These are phyloP conservation scores for Eurosta solidaginis DNA, from an alignment of 1,140 invertebrate genomes.

Conservation along the genomic window DNA sequence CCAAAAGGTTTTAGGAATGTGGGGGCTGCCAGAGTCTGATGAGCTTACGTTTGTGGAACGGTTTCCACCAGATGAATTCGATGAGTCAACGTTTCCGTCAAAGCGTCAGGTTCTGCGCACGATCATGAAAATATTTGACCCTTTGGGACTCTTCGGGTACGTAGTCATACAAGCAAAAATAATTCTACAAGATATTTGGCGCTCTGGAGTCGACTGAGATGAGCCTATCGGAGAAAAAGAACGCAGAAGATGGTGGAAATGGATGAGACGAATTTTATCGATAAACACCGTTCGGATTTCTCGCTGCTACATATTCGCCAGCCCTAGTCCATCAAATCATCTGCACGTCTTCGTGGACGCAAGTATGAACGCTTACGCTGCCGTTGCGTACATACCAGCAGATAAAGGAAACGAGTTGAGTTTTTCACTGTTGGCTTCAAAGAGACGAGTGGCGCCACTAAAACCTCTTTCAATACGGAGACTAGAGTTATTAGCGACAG, in stretches of 20 bases:
- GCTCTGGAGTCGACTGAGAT: neutral
- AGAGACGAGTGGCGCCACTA: neutral
- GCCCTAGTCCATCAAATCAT: neutral
- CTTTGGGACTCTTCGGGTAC: neutral
- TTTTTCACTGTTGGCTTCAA: neutral
- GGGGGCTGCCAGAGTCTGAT: slow-evolving; percentile 1
- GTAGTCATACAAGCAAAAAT: neutral
- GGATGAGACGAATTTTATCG: neutral
- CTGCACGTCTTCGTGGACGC: neutral
- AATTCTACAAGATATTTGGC: neutral
- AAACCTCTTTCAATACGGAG: neutral
- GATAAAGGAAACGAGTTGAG: neutral
- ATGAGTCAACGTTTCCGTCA: neutral
- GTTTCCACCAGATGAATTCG: neutral
- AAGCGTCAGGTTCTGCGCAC: neutral
- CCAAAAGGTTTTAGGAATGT: slow-evolving; percentile 20
- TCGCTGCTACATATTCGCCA: neutral
- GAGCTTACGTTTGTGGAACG: slow-evolving; percentile 11
- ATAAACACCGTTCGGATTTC: neutral
- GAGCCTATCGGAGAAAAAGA: neutral
- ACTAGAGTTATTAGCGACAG: neutral
- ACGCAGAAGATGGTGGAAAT: neutral
- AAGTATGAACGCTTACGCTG: neutral
- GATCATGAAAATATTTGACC: neutral
- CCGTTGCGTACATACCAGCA: neutral